Evolutionary conservation across 1,140 invertebrate species (phyloP).

Genomic region (Conus betulinus): DNA sequence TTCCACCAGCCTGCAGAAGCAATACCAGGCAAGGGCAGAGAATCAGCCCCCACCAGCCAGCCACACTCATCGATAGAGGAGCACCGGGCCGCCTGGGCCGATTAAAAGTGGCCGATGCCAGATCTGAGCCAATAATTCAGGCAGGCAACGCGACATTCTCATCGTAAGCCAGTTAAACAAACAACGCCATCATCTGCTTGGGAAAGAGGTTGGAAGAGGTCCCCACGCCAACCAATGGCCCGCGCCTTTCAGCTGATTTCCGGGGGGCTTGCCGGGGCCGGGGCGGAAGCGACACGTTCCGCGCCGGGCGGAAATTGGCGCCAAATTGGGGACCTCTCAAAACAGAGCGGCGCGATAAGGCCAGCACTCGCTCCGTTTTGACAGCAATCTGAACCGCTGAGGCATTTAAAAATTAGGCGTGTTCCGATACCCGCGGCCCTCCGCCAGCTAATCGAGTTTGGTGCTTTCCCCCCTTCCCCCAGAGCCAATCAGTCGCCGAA

Average conservation of each 20-base stretch:
- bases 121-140: background rate
- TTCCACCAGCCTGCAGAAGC: no score
- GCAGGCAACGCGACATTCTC: background rate
- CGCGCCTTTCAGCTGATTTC: constrained; percentile 2
- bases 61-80: background rate
- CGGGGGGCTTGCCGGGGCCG: background rate
- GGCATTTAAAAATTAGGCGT: constrained; percentile 42
- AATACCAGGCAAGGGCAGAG: no score
- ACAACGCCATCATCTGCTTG: background rate
- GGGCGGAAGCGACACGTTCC: constrained; percentile 36
- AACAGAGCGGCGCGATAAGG: constrained; percentile 29
- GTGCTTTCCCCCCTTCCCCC: constrained; percentile 15
- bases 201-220: background rate
- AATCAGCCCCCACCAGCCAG: no score
- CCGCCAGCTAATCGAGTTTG: constrained; percentile 29
- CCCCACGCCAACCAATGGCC: background rate
- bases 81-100: background rate
- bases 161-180: constrained; percentile 13
- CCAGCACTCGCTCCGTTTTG: constrained; percentile 30
- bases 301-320: constrained; percentile 33
- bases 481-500: constrained; percentile 34
- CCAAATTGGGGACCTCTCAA: constrained; percentile 41
- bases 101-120: constrained; percentile 16
- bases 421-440: constrained; percentile 33
- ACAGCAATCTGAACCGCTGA: constrained; percentile 37